These are phyloP conservation scores for Eristalis tenax DNA, from an alignment of 2,888 invertebrate species.

Conservation along the genomic window DNA sequence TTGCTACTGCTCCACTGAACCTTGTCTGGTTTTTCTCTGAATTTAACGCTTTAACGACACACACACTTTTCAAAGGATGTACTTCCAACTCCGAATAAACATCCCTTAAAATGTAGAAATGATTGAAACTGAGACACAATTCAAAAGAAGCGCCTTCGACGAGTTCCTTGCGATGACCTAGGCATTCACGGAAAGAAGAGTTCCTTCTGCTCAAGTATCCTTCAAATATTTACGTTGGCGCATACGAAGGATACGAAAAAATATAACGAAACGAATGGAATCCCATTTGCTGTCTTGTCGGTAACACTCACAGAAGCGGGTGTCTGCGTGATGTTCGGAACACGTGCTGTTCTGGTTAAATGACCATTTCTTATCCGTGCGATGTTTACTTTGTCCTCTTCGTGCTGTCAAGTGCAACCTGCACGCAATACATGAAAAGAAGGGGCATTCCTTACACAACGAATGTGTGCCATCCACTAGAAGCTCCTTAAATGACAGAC, in stretches of 20 bases:
- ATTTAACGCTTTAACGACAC: no score
- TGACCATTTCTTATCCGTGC: not conserved
- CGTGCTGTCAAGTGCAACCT: not conserved
- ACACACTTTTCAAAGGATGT: no score
- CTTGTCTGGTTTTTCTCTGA: no score
- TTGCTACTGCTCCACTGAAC: no score
- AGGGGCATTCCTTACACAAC: not conserved
- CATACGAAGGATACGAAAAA: not conserved
- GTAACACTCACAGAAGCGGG: not conserved
- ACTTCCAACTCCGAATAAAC: no score
- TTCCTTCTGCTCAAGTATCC: not conserved
- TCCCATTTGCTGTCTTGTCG: not conserved
- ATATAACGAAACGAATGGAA: not conserved
- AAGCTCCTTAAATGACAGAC: no score
- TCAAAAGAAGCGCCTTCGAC: not conserved
- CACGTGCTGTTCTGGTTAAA: not conserved
- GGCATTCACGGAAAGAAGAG: not conserved
- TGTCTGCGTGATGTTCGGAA: not conserved
- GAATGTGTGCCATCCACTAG: no score
- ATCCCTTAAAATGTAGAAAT: not conserved
- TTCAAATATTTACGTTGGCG: not conserved
- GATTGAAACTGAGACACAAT: not conserved
- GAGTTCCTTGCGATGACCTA: not conserved
- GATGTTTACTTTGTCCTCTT: not conserved
- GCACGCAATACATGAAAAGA: not conserved